phyloP scores from a whole-genome alignment of 2,797 vertebrate species.

The Alca torda region DNA sequence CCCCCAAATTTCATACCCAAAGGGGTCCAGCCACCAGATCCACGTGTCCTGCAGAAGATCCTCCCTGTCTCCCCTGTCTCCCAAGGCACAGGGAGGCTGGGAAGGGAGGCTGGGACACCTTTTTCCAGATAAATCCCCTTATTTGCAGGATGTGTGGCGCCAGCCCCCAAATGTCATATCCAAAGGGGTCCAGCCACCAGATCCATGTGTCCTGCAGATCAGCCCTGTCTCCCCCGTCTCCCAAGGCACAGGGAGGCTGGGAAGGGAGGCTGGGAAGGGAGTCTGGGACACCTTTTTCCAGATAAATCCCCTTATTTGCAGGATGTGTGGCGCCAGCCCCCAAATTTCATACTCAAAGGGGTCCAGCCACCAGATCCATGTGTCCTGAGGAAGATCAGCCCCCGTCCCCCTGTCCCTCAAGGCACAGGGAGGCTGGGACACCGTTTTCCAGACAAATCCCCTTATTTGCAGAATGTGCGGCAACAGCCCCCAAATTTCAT shows the following conservation, averaged over 20 bases:
- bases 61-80: rapidly evolving
- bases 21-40: not conserved
- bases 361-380: not conserved
- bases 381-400: not conserved
- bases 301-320: not conserved
- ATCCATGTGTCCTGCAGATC: not conserved
- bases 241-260: no score
- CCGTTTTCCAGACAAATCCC: not conserved
- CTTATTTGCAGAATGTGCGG: rapidly evolving
- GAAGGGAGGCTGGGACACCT: not conserved
- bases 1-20: rapidly evolving
- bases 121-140: not conserved
- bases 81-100: rapidly evolving
- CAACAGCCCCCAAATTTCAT: not conserved
- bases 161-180: not conserved
- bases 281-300: not conserved
- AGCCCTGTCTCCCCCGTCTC: rapidly evolving
- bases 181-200: not conserved
- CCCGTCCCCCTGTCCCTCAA: rapidly evolving
- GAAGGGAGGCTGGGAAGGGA: not conserved
- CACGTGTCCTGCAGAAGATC: not conserved
- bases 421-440: not conserved
- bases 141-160: rapidly evolving
- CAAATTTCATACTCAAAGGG: rapidly evolving
- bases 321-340: rapidly evolving